phyloP scores from a whole-genome alignment of 2,888 invertebrate species.

The Dromius quadrimaculatus region DNA sequence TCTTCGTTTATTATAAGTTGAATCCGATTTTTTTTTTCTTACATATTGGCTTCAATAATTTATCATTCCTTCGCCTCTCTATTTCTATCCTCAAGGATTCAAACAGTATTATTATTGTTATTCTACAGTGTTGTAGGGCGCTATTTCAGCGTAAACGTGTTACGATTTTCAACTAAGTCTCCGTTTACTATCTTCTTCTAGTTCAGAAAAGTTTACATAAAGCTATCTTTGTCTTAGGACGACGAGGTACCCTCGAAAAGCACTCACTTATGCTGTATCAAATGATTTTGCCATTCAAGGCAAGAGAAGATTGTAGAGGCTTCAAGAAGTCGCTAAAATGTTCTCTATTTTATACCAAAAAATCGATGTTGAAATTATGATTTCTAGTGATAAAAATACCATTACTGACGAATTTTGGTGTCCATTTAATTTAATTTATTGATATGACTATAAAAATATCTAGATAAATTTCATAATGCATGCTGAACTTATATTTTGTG shows the following conservation, averaged over 20 bases:
- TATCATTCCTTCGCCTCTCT: not conserved
- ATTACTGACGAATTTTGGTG: no score
- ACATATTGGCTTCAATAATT: not conserved
- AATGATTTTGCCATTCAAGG: constrained; percentile 36
- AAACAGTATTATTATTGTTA: constrained; percentile 45
- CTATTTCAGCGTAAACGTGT: constrained; percentile 45
- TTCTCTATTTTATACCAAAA: no score
- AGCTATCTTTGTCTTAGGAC: not conserved
- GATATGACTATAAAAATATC: no score
- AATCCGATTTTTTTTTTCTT: no score
- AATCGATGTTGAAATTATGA: no score
- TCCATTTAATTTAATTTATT: no score
- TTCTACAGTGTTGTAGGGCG: constrained; percentile 24
- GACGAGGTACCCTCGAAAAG: constrained; percentile 28
- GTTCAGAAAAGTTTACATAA: not conserved
- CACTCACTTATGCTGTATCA: constrained; percentile 44
- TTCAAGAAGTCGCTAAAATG: no score
- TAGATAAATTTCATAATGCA: no score
- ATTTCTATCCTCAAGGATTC: not conserved
- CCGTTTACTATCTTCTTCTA: not conserved
- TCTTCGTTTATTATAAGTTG: no score
- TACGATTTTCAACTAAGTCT: constrained; percentile 17
- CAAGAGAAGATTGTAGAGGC: constrained; percentile 20
- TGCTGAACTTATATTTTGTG: no score
- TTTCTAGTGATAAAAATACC: no score